Conservation (phyloP, 2,113 vertebrate species). For the Paradoxurus hermaphroditus region DNA sequence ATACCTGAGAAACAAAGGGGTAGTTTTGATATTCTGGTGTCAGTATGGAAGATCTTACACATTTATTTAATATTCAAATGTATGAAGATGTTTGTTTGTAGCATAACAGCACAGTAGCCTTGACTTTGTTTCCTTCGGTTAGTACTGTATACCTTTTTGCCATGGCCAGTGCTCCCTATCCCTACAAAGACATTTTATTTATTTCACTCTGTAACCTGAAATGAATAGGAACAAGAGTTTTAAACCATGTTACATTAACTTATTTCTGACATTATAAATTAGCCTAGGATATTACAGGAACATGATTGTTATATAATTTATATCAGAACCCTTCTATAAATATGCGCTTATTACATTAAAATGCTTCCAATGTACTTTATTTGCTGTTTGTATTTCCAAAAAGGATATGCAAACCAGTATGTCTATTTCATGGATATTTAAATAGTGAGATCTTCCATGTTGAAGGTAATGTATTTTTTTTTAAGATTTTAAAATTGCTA, state of each 20-base stretch:
- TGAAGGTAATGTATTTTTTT: slow-evolving; percentile 89
- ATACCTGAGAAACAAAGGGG: slow-evolving; percentile 85
- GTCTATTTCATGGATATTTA: slow-evolving; percentile 88
- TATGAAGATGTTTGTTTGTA: slow-evolving; percentile 84
- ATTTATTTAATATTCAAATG: slow-evolving; percentile 81
- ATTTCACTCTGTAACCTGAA: slow-evolving; percentile 79
- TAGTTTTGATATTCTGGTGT: slow-evolving; percentile 87
- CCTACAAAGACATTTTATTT: slow-evolving; percentile 80
- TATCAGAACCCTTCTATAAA: slow-evolving; percentile 86
- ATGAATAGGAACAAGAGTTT: slow-evolving; percentile 82
- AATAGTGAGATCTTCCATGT: slow-evolving; percentile 89
- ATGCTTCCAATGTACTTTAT: slow-evolving; percentile 87
- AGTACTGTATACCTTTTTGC: slow-evolving; percentile 82
- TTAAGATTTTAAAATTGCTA: slow-evolving; percentile 89
- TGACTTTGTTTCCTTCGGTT: slow-evolving; percentile 81
- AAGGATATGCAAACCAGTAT: slow-evolving; percentile 86
- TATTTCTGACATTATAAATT: slow-evolving; percentile 84
- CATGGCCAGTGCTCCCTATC: slow-evolving; percentile 80
- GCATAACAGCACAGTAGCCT: slow-evolving; percentile 81
- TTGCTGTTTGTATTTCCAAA: slow-evolving; percentile 86
- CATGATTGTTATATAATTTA: slow-evolving; percentile 86
- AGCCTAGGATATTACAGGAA: slow-evolving; percentile 84
- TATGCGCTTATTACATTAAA: slow-evolving; percentile 85
- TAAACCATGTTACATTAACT: slow-evolving; percentile 86
- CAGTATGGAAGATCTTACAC: slow-evolving; percentile 87